A percentile compares a stretch with the other conserved stretches of the same genome.
Conservation (phyloP, 2,797 vertebrate species). For the Myotis vivesi region DNA sequence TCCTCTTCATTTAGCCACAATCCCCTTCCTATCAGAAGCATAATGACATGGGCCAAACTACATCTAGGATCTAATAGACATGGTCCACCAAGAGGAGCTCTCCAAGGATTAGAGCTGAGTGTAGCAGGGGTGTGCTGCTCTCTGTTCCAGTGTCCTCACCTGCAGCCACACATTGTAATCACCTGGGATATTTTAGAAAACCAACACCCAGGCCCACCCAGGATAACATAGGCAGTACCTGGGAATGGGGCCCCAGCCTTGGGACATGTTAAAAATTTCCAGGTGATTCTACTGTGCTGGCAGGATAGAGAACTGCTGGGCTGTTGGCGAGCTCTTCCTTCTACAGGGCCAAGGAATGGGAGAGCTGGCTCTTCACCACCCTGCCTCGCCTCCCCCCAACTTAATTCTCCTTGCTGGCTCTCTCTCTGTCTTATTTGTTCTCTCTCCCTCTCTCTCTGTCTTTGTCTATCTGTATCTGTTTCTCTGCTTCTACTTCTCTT, state of each 20-base stretch:
- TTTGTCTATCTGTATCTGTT: background rate
- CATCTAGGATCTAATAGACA: background rate
- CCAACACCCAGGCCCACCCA: background rate
- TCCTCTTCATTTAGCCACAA: background rate
- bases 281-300: background rate
- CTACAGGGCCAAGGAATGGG: background rate
- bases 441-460: background rate
- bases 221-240: background rate
- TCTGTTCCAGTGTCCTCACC: background rate
- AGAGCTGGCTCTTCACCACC: background rate
- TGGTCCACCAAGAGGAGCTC: background rate
- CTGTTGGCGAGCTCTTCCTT: background rate
- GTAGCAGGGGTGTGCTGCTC: background rate
- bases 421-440: background rate
- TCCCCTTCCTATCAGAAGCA: background rate
- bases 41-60: background rate
- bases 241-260: background rate
- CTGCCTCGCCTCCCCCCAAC: too few species aligned
- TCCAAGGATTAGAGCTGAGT: background rate
- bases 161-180: background rate
- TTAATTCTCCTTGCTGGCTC: background rate
- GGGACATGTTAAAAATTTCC: background rate
- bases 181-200: background rate
- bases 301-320: background rate
- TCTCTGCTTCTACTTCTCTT: background rate